Conservation (phyloP, 1,140 invertebrate species). For the Callitettix versicolor region DNA sequence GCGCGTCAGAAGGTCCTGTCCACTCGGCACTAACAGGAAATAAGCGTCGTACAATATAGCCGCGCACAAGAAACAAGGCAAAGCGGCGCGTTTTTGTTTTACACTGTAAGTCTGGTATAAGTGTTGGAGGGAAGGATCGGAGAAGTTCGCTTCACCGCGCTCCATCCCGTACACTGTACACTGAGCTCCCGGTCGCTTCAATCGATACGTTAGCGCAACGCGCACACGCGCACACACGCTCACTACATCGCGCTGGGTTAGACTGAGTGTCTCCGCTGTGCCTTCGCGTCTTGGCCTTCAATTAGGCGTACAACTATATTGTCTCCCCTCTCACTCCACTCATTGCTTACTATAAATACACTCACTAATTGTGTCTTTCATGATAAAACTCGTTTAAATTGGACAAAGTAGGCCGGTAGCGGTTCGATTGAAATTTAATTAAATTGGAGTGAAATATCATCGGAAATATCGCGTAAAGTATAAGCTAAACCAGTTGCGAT, state of each 20-base stretch:
- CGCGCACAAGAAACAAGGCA: slow-evolving; percentile 60
- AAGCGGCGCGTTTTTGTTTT: slow-evolving; percentile 60
- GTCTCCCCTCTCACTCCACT: neutral
- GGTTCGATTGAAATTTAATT: no score
- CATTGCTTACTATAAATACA: neutral
- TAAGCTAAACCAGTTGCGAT: no score
- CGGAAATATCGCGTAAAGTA: no score
- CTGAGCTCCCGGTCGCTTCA: slow-evolving; percentile 20
- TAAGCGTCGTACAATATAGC: slow-evolving; percentile 57
- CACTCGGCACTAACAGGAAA: slow-evolving; percentile 45
- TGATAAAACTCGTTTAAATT: neutral
- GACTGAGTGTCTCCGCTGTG: no score
- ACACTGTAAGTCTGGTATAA: slow-evolving; percentile 65
- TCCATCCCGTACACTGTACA: slow-evolving; percentile 17
- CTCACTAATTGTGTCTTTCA: no score
- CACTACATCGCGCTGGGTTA: neutral
- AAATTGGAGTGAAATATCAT: no score
- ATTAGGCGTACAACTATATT: neutral
- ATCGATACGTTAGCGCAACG: slow-evolving; percentile 15
- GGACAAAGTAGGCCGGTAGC: no score
- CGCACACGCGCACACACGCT: neutral
- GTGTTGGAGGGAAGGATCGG: slow-evolving; percentile 37
- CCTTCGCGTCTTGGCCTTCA: no score
- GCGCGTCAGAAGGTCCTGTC: slow-evolving; percentile 33
- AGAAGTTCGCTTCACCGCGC: slow-evolving; percentile 7